Base-by-base conservation (phyloP, 2,888 invertebrate genomes). In the Rhynchonema sp. region DNA sequence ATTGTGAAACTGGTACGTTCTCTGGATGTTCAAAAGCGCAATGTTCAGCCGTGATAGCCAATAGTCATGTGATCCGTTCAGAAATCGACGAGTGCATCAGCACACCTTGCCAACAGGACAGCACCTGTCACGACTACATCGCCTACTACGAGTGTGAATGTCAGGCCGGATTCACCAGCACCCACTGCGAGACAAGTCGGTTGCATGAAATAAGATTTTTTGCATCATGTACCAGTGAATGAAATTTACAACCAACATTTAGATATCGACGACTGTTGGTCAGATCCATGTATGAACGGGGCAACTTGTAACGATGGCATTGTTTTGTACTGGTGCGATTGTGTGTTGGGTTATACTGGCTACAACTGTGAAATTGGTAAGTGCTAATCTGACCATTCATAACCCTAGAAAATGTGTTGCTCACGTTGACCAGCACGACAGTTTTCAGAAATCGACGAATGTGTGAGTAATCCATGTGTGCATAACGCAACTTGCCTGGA, bases 151-250 rank as follows among this genome's bases (percentile, higher is more conserved):
- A 38, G 6, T 94, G 94, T 70, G 78, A 82, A 2, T 94, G 94
- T 75, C 87, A 89, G 2, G 80, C 85, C 52, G 94, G 92, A 38
- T 94, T 90, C 70, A 84, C 86, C 13, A 94, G 92, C 49, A 88
- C 89, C 74, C 82, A 90, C 30, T 94, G 94, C 70, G 88, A 94
- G 68, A 84, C 85, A 74, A 80, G 82, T 56, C 84, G 87, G 70
- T 83, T 87, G 72, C 91, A 90, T 67, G 80, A 17, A 6, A 49
- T n/a, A 49, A 49, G 3, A 23, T 49, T 49, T 49, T 49, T n/a
- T 49, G 20, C 23, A 17, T 49, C n/a, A 3, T 49, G 20, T n/a
- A n/a, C 49, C n/a, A n/a, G n/a, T 6, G 6, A n/a, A n/a, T 49
- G 20, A 49, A 6, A 20, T 49, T 49, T 23, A 17, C n/a, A 38